Conservation (phyloP, 2,113 vertebrate genomes). For the Nanger granti region DNA sequence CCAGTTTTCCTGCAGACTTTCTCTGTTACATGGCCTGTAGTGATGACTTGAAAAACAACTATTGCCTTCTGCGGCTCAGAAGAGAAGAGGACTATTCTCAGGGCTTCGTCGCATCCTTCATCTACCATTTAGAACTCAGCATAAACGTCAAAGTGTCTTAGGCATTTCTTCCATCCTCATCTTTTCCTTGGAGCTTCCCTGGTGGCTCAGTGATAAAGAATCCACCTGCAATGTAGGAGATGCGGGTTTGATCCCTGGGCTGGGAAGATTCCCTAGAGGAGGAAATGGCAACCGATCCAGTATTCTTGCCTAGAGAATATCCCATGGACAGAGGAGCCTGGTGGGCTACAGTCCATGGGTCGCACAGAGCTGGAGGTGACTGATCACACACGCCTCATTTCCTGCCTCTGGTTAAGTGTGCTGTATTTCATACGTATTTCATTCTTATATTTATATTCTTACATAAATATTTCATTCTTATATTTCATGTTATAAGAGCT, state of each 20-base stretch:
- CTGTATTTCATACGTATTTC: background rate
- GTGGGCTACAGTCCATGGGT: background rate
- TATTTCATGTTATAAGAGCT: background rate
- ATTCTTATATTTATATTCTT: background rate
- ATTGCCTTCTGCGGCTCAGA: background rate
- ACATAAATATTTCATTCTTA: background rate
- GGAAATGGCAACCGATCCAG: background rate
- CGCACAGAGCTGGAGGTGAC: background rate
- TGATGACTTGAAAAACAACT: background rate
- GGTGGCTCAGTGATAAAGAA: background rate
- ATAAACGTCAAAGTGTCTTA: fast-evolving
- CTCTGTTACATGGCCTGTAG: background rate
- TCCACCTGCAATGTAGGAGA: background rate
- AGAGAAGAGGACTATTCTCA: background rate
- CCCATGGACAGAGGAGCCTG: background rate
- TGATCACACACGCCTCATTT: background rate
- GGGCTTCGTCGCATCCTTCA: fast-evolving
- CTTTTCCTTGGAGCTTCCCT: background rate
- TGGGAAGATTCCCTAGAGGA: background rate
- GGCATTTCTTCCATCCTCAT: fast-evolving
- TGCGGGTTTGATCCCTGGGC: background rate
- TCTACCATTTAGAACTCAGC: background rate
- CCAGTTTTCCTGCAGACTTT: background rate
- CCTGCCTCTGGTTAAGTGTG: background rate
- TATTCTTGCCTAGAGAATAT: background rate